Evolutionary conservation across 2,113 vertebrate genomes (phyloP).

Genomic region (Mormyrus iriodes): DNA sequence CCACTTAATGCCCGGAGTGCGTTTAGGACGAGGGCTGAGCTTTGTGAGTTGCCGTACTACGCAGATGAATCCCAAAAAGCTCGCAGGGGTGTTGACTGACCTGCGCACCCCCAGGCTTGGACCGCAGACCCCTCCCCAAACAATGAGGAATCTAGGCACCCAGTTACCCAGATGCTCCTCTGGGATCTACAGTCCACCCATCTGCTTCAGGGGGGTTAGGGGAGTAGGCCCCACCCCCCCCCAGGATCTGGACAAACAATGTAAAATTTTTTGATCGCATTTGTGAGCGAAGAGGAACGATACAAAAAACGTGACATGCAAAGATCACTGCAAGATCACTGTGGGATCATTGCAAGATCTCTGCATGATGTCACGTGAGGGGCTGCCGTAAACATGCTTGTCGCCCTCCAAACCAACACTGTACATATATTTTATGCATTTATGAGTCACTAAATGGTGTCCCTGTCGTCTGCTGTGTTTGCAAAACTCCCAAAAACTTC

Average conservation of each 20-base stretch:
- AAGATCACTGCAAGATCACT: neutral
- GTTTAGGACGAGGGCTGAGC: neutral
- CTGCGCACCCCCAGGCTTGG: neutral
- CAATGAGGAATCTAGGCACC: neutral
- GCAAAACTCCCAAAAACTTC: neutral
- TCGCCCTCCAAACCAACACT: neutral
- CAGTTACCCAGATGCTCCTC: neutral
- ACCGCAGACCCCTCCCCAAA: neutral
- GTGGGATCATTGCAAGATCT: neutral
- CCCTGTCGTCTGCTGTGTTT: neutral
- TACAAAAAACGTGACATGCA: neutral
- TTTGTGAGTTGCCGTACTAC: neutral
- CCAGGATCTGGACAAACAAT: neutral
- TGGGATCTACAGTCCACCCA: neutral
- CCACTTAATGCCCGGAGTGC: slow-evolving; percentile 16
- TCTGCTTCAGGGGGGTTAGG: neutral
- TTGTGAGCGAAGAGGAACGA: neutral
- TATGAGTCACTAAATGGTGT: neutral
- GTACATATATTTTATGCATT: neutral
- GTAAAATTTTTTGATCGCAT: neutral
- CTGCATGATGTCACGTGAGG: neutral
- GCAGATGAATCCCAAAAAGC: neutral
- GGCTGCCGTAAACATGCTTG: neutral
- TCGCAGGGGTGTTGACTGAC: neutral
- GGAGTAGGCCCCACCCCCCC: neutral